These are phyloP conservation scores for Invenusta paracnida DNA, from an alignment of 2,888 invertebrate species.

Conservation along the genomic window DNA sequence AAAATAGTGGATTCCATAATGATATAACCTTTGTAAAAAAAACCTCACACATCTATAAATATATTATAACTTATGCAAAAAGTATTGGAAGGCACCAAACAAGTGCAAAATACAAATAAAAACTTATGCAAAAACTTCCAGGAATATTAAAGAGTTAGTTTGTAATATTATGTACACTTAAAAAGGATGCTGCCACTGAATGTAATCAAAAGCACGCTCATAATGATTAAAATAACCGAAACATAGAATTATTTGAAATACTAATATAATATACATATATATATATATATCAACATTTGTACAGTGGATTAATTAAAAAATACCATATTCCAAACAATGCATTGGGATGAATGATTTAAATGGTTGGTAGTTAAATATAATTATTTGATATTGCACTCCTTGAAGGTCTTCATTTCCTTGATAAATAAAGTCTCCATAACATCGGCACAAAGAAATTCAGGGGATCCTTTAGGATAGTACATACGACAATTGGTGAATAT, in stretches of 20 bases:
- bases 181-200: neutral
- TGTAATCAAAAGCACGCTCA: neutral
- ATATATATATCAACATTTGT: neutral
- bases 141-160: neutral
- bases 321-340: no score
- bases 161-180: neutral
- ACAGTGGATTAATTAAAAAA: no score
- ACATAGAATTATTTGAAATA: neutral
- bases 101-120: neutral
- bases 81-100: no score
- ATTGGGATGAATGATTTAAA: no score
- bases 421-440: conserved; percentile 83
- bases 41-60: no score
- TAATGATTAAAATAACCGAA: neutral
- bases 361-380: no score
- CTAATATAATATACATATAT: neutral
- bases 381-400: conserved; percentile 35
- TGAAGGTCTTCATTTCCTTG: conserved; percentile 53
- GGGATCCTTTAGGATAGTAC: conserved; percentile 89
- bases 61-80: no score
- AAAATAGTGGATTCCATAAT: no score
- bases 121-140: neutral
- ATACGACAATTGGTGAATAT: conserved; percentile 98
- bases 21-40: no score
- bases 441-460: conserved; percentile 91